Percentiles rank a stretch among this genome's conserved stretches.
Evolutionary conservation across 2,113 vertebrate species (phyloP).

Genomic region (Brachyistius frenatus): DNA sequence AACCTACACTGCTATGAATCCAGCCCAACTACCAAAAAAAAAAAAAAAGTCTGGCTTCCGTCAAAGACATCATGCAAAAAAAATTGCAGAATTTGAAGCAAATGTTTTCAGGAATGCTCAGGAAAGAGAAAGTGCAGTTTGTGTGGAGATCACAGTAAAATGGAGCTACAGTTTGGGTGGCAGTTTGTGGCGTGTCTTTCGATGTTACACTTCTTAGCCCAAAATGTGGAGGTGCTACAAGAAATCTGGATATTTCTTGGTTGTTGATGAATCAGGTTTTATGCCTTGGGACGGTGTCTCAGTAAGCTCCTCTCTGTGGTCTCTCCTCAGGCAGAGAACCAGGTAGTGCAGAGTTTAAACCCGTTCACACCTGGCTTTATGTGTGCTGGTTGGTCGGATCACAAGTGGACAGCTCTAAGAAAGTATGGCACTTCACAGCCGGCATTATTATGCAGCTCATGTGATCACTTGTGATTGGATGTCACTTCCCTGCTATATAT

Average conservation of each 20-base stretch:
- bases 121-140: conserved; percentile 52
- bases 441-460: too few species aligned
- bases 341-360: conserved; percentile 26
- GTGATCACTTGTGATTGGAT: too few species aligned
- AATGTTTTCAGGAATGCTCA: conserved; percentile 66
- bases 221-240: conserved; percentile 37
- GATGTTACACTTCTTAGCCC: conserved; percentile 11
- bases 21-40: conserved; percentile 58
- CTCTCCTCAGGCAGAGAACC: conserved; percentile 26
- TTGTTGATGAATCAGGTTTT: conserved; percentile 40
- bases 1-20: conserved; percentile 48
- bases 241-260: conserved; percentile 39
- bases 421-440: too few species aligned
- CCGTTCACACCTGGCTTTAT: too few species aligned
- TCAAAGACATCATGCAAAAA: conserved; percentile 60
- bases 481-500: too few species aligned
- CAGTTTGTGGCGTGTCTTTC: conserved; percentile 14
- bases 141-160: conserved; percentile 35
- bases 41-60: conserved; percentile 44
- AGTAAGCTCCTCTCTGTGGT: conserved; percentile 7
- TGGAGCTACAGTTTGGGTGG: conserved; percentile 23
- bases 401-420: too few species aligned
- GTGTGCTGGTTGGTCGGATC: too few species aligned
- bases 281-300: conserved; percentile 5
- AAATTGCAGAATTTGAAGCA: conserved; percentile 1